A percentile compares a stretch with the other conserved stretches of the same genome.
These are phyloP conservation scores for Lepus timidus DNA, from an alignment of 2,113 vertebrate species.

Conservation along the genomic window DNA sequence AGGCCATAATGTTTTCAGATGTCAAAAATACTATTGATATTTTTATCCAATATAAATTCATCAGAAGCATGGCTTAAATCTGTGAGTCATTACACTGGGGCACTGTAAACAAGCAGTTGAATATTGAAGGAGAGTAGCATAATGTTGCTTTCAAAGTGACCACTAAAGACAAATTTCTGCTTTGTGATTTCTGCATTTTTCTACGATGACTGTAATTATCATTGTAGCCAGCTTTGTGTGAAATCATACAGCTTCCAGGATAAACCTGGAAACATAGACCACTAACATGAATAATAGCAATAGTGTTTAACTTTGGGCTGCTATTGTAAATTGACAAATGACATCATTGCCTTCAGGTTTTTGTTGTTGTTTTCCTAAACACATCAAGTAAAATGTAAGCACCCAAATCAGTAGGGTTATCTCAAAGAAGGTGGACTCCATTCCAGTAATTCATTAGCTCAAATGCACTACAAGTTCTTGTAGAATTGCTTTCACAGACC, in stretches of 20 bases:
- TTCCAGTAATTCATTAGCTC: neutral
- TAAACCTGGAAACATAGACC: constrained; percentile 22
- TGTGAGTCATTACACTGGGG: constrained; percentile 46
- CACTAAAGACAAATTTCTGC: constrained; percentile 46
- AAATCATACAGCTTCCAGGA: constrained; percentile 2
- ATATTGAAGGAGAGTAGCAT: neutral
- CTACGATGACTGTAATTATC: neutral
- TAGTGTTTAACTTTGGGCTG: neutral
- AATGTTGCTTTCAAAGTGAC: constrained; percentile 48
- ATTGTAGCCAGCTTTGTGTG: neutral
- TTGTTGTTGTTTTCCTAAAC: constrained; percentile 21
- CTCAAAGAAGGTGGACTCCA: neutral
- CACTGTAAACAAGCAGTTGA: constrained; percentile 38
- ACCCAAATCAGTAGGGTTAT: constrained; percentile 2
- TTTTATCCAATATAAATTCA: constrained; percentile 46
- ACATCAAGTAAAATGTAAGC: neutral
- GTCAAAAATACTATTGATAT: constrained; percentile 50
- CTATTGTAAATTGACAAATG: constrained; percentile 25
- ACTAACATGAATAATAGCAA: neutral
- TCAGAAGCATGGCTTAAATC: constrained; percentile 47
- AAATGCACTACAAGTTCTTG: neutral
- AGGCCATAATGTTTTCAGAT: constrained; percentile 38
- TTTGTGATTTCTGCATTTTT: constrained; percentile 56
- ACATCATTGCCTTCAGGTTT: constrained; percentile 2
- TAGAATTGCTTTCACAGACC: constrained; percentile 37